phyloP scores from a whole-genome alignment of 2,888 invertebrate genomes.

The Artemia sinica region DNA sequence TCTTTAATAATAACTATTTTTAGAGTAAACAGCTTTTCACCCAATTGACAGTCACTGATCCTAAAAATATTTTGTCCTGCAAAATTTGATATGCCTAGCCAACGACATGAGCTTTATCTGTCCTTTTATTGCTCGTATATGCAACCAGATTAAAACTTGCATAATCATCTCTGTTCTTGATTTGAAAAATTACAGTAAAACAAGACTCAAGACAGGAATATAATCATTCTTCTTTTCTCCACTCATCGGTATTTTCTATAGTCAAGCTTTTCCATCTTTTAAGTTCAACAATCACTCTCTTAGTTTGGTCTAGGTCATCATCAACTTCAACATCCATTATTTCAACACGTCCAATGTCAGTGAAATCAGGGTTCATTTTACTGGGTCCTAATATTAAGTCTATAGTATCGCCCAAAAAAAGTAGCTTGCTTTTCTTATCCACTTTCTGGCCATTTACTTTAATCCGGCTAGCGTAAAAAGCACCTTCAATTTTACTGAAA shows the following conservation, averaged over 20 bases:
- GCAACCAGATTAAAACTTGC: too few species aligned
- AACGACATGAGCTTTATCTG: too few species aligned
- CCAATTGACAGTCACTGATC: too few species aligned
- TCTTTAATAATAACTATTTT: too few species aligned
- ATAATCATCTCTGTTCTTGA: too few species aligned
- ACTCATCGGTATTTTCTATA: background rate
- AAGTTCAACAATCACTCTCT: constrained; percentile 18
- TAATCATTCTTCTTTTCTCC: background rate
- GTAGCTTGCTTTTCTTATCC: constrained; percentile 53
- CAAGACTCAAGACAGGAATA: too few species aligned
- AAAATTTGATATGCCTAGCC: too few species aligned
- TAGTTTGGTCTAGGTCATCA: constrained; percentile 39
- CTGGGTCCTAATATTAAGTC: constrained; percentile 53
- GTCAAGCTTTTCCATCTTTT: background rate
- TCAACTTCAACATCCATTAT: constrained; percentile 35
- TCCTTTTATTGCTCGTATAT: too few species aligned
- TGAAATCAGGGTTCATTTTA: constrained; percentile 46
- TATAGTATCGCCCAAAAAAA: constrained; percentile 51
- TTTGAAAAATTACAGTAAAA: too few species aligned
- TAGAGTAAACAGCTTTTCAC: too few species aligned
- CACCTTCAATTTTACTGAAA: constrained; percentile 56
- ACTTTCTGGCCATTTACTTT: constrained; percentile 59
- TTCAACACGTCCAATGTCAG: constrained; percentile 50
- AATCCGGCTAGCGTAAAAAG: constrained; percentile 62
- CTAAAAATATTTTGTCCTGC: too few species aligned